phyloP scores from a whole-genome alignment of 2,888 invertebrate species.

The Junonia oenone region DNA sequence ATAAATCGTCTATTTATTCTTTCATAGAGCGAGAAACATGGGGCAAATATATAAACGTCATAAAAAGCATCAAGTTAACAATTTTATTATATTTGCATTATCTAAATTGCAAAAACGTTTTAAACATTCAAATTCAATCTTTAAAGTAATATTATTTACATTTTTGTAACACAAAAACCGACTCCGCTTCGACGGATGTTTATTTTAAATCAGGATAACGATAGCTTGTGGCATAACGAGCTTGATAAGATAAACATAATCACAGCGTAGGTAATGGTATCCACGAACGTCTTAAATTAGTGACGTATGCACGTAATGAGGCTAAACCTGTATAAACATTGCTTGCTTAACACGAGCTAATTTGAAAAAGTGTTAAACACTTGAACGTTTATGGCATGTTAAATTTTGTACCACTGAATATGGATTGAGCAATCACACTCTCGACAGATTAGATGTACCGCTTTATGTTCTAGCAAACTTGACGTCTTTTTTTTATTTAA shows the following conservation, averaged over 20 bases:
- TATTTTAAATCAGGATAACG: background rate
- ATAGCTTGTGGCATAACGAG: background rate
- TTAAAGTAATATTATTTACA: background rate
- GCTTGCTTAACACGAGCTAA: constrained; percentile 32
- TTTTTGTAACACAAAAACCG: background rate
- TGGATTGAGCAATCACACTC: background rate
- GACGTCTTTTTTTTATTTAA: no score
- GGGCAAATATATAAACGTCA: background rate
- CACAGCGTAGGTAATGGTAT: constrained; percentile 11
- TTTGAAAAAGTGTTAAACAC: constrained; percentile 36
- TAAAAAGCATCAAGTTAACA: background rate
- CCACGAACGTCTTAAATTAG: constrained; percentile 13
- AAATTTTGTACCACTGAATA: constrained; percentile 16
- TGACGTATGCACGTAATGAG: constrained; percentile 14
- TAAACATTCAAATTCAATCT: background rate
- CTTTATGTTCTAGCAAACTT: background rate
- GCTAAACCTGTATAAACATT: constrained; percentile 26
- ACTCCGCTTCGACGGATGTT: background rate
- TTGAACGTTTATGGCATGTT: constrained; percentile 27
- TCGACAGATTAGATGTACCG: background rate
- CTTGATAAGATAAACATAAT: constrained; percentile 1
- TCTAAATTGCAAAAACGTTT: background rate
- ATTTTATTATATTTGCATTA: background rate
- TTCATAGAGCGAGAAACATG: background rate
- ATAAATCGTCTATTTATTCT: no score